Base-by-base conservation (phyloP, 2,113 vertebrate genomes). In the Bufo bufo region DNA sequence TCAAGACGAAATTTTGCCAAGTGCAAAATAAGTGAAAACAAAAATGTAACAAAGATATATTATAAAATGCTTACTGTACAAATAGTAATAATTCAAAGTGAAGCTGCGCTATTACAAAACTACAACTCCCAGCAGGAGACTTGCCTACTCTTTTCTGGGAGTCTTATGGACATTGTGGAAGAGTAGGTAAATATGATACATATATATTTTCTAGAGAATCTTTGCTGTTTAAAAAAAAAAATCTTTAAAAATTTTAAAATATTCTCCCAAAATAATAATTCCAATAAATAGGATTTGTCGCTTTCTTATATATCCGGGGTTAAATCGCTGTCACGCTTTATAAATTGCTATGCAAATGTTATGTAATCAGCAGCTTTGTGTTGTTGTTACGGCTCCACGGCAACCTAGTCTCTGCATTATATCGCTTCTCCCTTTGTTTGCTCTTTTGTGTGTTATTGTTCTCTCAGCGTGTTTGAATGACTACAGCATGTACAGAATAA, bases 351-450 rank as follows among this genome's bases (percentile, higher is more conserved):
- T 87, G 77, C 58, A 72, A 65, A 82, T 33, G 54, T 16, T 43
- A 61, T 87, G 86, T 61, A 87, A 50, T 87, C 54, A 52, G 54
- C 59, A n/a, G 54, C 59, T 82, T 82, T 87, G 79, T 87, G 78
- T 11, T 49, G 54, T 47, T 77, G 69, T 54, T 56, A 16, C 20
- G 6, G 12, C 33, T 85, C 52, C 66, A 74, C 17, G 54, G 58
- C 77, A 13, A 61, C 47, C 16, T 69, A 54, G 63, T 86, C 50
- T 16, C 49, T 45, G 49, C 78, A n/a, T 79, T 86, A n/a, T 79
- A 54, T 69, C 43, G 16, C 75, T 54, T 58, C 13, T 79, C 56
- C 11, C 33, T 66, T 84, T 78, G 20, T 89, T 91, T 72, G 77
- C 79, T 88, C 59, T 83, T 0, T 81, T 87, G 65, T 80, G 85